phyloP scores from a whole-genome alignment of 92 coral and sea anemone species.

The Siderastrea siderea region DNA sequence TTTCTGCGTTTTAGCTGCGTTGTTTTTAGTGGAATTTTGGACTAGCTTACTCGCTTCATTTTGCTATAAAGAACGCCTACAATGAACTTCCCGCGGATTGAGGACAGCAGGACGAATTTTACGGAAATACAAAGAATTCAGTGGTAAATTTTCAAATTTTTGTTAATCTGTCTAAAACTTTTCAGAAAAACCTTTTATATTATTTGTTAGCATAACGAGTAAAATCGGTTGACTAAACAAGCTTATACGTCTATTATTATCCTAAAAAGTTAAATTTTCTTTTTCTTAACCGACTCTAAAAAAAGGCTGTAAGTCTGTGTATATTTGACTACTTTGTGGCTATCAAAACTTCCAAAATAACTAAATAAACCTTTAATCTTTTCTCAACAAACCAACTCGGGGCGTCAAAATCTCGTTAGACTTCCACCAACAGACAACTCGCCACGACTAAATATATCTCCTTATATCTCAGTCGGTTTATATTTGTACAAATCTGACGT shows the following conservation, averaged over 20 bases:
- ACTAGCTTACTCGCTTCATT: not conserved
- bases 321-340: not conserved
- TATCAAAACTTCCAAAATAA: not conserved
- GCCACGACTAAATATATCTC: not conserved
- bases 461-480: not conserved
- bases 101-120: not conserved
- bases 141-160: conserved; percentile 19
- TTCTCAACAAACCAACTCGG: not conserved
- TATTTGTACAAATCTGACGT: conserved; percentile 1
- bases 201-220: conserved; percentile 12
- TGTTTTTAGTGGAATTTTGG: not conserved
- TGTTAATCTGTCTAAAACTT: conserved; percentile 15
- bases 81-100: conserved; percentile 8
- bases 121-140: conserved; percentile 40
- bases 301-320: not conserved
- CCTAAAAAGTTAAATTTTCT: not conserved
- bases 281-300: not conserved
- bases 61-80: not conserved
- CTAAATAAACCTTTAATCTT: not conserved
- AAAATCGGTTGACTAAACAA: conserved; percentile 74
- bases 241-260: not conserved
- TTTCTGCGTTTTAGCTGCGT: not conserved
- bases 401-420: not conserved
- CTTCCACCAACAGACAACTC: not conserved
- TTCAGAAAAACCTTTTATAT: conserved; percentile 17